Evolutionary conservation across 2,113 vertebrate species (phyloP), one percentile per base, ranked within the genome.

Genomic region (Periophthalmodon schlosseri): DNA sequence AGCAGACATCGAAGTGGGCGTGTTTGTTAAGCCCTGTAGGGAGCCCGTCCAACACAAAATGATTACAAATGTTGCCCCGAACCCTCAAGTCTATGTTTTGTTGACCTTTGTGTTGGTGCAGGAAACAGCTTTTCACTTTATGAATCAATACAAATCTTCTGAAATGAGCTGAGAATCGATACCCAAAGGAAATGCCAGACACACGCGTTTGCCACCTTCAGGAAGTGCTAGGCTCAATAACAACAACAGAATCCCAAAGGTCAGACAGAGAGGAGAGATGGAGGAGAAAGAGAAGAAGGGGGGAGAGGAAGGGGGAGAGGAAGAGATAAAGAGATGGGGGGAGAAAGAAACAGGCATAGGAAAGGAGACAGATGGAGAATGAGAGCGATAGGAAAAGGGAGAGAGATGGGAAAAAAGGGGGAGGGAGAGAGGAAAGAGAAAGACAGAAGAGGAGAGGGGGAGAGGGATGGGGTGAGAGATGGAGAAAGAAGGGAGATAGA

Each of bases 151-250:
- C 63, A 11, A 39, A 65, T 65, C 34, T 11, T 65, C 63, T n/a
- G 21, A 24, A 68, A 68, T 68, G 21, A 68, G 44, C 16, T 24
- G n/a, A 49, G 34, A 47, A 68, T 68, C n/a, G 12, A 68, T 68
- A 13, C 44, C 46, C 21, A 49, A 24, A 21, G n/a, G n/a, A 68
- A 47, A 47, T 47, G 12, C n/a, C 66, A 68, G 12, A 9, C 13
- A 21, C 16, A 21, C 8, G 20, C 7, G 21, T 68, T 49, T 21
- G 34, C 20, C 34, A 66, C 34, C 34, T 66, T 28, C 20, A 13
- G 13, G 23, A 68, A 46, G n/a, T 49, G 10, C 44, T 12, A 44
- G 39, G 20, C 16, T 44, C 63, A 44, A 44, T 44, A 66, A 66
- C 18, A 44, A 12, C 18, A 9, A n/a, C 21, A 68, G n/a, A 15